Percentiles rank a stretch among this genome's conserved stretches.
phyloP scores from a whole-genome alignment of 2,888 invertebrate species.

The Euplagia quadripunctaria region DNA sequence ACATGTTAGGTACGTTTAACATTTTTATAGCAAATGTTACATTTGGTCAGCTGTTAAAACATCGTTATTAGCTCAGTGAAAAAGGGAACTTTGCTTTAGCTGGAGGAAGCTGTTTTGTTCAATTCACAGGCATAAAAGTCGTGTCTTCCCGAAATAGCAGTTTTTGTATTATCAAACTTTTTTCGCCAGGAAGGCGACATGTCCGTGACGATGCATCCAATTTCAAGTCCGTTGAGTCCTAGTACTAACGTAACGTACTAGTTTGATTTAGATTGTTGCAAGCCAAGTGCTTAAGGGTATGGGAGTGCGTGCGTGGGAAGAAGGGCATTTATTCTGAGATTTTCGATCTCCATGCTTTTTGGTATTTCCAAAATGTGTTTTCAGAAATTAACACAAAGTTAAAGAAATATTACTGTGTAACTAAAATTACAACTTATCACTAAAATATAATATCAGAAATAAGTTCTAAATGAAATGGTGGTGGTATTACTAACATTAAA shows the following conservation, averaged over 20 bases:
- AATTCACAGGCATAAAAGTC: too few species aligned
- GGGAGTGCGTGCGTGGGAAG: background rate
- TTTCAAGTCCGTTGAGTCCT: background rate
- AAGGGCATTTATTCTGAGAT: background rate
- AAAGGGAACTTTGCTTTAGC: too few species aligned
- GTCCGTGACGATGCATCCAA: background rate
- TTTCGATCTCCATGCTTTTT: background rate
- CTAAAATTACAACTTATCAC: background rate
- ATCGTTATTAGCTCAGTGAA: too few species aligned
- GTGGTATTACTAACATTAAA: slow-evolving; percentile 21
- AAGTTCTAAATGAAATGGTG: slow-evolving; percentile 29
- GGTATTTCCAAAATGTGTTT: background rate
- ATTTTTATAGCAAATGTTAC: too few species aligned
- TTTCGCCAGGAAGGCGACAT: too few species aligned
- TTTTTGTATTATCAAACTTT: too few species aligned
- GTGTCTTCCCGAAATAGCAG: too few species aligned
- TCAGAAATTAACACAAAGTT: background rate
- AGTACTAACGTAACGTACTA: too few species aligned
- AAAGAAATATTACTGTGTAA: background rate
- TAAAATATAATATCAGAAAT: background rate
- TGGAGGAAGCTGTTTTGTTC: too few species aligned
- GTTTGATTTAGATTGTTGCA: slow-evolving; percentile 11
- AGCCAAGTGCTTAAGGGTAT: background rate
- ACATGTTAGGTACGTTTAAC: too few species aligned
- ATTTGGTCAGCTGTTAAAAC: too few species aligned